Conservation (phyloP, 2,113 vertebrate genomes). For the Murina feae region DNA sequence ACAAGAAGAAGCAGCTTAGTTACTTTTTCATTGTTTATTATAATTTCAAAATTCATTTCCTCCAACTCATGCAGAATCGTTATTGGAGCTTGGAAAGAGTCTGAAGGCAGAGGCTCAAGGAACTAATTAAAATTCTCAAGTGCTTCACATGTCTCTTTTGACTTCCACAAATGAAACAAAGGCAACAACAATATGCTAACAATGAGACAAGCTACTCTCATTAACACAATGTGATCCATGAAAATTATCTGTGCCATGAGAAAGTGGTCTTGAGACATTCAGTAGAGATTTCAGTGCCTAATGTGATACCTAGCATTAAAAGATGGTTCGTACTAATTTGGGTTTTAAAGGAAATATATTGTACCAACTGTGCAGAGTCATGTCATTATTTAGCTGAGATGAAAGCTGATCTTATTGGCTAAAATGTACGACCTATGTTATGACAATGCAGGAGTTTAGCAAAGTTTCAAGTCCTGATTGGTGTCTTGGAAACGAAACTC, state of each 20-base stretch:
- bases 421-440: neutral
- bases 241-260: neutral
- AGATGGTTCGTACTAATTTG: neutral
- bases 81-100: neutral
- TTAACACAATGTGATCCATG: neutral
- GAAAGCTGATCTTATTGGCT: neutral
- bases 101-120: neutral
- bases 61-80: conserved; percentile 4
- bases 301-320: neutral
- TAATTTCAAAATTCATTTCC: conserved; percentile 23
- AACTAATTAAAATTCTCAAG: neutral
- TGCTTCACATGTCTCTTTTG: neutral
- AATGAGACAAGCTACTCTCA: neutral
- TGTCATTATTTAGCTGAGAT: neutral
- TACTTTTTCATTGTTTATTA: conserved; percentile 35
- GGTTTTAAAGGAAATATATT: neutral
- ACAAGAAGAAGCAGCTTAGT: neutral
- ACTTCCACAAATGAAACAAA: conserved; percentile 24
- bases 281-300: neutral
- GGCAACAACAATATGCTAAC: neutral
- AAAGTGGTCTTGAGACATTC: neutral
- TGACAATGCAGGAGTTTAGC: neutral
- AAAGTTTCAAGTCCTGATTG: neutral
- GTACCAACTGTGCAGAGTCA: neutral
- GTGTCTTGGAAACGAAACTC: neutral